These are phyloP conservation scores for Xenopus laevis DNA, from an alignment of 2,113 vertebrate genomes.

Conservation along the genomic window DNA sequence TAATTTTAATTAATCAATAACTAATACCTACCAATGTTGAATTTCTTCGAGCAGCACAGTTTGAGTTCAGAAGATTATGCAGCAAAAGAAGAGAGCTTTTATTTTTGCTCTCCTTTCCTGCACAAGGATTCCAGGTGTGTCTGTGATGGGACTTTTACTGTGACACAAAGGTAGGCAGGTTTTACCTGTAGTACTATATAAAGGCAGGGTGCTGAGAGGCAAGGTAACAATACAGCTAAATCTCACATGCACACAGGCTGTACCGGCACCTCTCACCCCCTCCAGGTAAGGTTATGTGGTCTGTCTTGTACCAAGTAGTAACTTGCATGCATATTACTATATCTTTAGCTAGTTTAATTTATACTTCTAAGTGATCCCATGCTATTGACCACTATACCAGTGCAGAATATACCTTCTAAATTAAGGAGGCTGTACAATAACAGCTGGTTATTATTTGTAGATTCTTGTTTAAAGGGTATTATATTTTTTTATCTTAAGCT, in stretches of 20 bases:
- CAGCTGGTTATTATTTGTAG: no score
- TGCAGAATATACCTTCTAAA: not conserved
- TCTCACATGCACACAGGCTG: not conserved
- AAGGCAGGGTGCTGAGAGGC: constrained; percentile 7
- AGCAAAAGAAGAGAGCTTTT: constrained; percentile 11
- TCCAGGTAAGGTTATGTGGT: not conserved
- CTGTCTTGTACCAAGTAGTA: no score
- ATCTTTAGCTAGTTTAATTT: not conserved
- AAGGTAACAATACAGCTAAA: not conserved
- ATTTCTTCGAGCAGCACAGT: no score
- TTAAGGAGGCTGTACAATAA: no score
- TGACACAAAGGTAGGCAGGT: constrained; percentile 30
- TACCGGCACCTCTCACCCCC: not conserved
- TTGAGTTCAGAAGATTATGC: no score
- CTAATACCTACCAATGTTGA: no score
- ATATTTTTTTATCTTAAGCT: no score
- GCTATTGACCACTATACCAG: not conserved
- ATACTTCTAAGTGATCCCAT: not conserved
- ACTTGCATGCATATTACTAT: not conserved
- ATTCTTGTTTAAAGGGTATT: no score
- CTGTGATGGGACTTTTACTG: constrained; percentile 26
- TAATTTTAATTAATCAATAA: no score
- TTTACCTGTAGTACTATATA: constrained; percentile 26
- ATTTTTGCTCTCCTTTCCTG: constrained; percentile 15
- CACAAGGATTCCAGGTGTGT: constrained; percentile 25